Evolutionary conservation across 2,797 vertebrate genomes (phyloP), one percentile per base, ranked within the genome.

Genomic region (Chaunax sp.): DNA sequence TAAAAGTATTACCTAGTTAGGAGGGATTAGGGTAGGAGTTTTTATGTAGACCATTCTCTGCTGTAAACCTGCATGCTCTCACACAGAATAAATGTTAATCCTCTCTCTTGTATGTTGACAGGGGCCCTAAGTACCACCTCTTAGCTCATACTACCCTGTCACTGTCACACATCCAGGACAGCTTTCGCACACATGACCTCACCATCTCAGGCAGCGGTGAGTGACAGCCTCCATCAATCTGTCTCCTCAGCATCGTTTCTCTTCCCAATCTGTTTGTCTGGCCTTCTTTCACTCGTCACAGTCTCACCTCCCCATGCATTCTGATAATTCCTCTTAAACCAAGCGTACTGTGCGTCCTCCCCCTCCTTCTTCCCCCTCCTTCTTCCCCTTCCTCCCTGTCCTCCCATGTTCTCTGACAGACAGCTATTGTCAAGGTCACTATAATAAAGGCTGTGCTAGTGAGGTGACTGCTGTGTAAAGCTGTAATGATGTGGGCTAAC

Each of bases 101-200:
- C 44, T 35, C 13, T 60, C 58, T 77, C 40, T 50, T 70, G 22
- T 90, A 49, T 88, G 52, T 87, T 64, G 45, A 52, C 85, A 98
- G 96, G 37, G 96, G 96, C 13, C 96, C 96, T 0, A 96, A 95
- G 67, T 98, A 96, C 88, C 96, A 97, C 79, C 94, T 97, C 73
- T 84, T 98, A 88, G 96, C 97, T 54, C 95, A 97, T 38, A 93
- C 95, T 30, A 91, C 91, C 1, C 94, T 97, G 66, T 94, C 90
- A 3, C 91, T 98, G 82, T 89, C 92, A 0, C 93, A 96, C 3
- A 90, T 97, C 73, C 96, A 98, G 85, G 96, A 98, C 7, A 95
- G 95, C 70, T 98, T 98, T 89, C 95, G 96, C 64, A 98, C 97
- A 13, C 97, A 98, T 6, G 96, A 98, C 92, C 94, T 98, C 83